Evolutionary conservation across 2,113 vertebrate genomes (phyloP), one percentile per base, ranked within the genome.

Genomic region (Cygnus atratus): DNA sequence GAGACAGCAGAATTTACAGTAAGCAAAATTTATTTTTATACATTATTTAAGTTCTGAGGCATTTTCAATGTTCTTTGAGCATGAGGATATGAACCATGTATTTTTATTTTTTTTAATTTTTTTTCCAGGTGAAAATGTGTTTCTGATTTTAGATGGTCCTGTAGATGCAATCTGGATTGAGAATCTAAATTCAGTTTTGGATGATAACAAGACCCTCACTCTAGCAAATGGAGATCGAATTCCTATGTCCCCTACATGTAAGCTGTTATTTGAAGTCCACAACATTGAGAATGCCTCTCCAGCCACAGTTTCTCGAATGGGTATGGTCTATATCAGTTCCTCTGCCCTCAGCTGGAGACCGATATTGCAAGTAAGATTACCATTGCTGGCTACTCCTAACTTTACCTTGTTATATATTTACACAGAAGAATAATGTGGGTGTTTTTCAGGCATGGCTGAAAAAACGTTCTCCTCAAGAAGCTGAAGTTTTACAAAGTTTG

Each of bases 101-200:
- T 88, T 16, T 58, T 33, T 8, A 33, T 96, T 84, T 7, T 84
- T 59, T 35, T 25, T 41, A 33, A 33, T 96, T 91, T 39, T 63
- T 37, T 94, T 96, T 90, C 74, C 93, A 98, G 98, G 98, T 59
- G 98, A 98, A 96, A 98, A 98, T 92, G 94, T 98, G 13, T 98
- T 98, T 95, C 96, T 98, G 43, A 71, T 98, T 93, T 96, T 98
- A 89, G 98, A 98, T 83, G 98, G 98, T 33, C 98, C 98, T 6
- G 98, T 98, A 35, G 98, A 98, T 88, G 98, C 98, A 66, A 98
- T 98, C 89, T 98, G 98, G 98, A 98, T 98, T 52, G 98, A 98
- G 94, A 98, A 98, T 94, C 96, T 98, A 87, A 98, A 98, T 95
- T 98, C 98, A 2, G 98, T 98, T 95, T 93, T 98, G 83, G 98